Evolutionary conservation across 2,888 invertebrate species (phyloP), one percentile per base, ranked within the genome.

Genomic region (Blastobasis lacticolella): DNA sequence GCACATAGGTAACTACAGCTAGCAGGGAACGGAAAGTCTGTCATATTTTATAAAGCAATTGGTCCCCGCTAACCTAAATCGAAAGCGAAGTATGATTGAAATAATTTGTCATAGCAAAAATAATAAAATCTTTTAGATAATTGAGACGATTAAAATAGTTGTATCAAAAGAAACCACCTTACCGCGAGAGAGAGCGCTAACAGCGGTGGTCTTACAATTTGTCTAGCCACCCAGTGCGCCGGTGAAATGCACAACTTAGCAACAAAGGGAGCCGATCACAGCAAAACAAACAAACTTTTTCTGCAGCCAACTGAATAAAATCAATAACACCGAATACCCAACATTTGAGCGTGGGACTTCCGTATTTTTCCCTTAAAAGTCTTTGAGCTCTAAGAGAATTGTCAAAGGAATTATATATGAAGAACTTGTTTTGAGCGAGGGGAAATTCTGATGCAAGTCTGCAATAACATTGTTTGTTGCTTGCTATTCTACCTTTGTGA

Each of bases 131-230:
- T n/a, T n/a, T n/a, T n/a, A n/a, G n/a, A n/a, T n/a, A n/a, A n/a
- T n/a, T n/a, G n/a, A n/a, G n/a, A n/a, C n/a, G n/a, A n/a, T n/a
- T n/a, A n/a, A n/a, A n/a, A n/a, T n/a, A n/a, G n/a, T 44, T 37
- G 38, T 37, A 40, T 40, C 10, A n/a, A 36, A 6, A 37, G 44
- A 44, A 10, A 6, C 6, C 7, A 37, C 45, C 23, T 47, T 38
- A 23, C n/a, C 10, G 46, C 7, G 41, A 55, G 49, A 46, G 6
- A n/a, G 54, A 54, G 60, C 57, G 62, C 62, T 61, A 23, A 23
- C 60, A 64, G 60, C 52, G 61, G 59, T 56, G 64, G 63, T 64
- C 67, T 68, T 60, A 71, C 71, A 69, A 70, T 71, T 71, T 71
- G 69, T 71, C 71, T 71, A 64, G 61, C 65, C 64, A 64, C 64